phyloP scores from a whole-genome alignment of 2,888 invertebrate species.

The Aricia artaxerxes region DNA sequence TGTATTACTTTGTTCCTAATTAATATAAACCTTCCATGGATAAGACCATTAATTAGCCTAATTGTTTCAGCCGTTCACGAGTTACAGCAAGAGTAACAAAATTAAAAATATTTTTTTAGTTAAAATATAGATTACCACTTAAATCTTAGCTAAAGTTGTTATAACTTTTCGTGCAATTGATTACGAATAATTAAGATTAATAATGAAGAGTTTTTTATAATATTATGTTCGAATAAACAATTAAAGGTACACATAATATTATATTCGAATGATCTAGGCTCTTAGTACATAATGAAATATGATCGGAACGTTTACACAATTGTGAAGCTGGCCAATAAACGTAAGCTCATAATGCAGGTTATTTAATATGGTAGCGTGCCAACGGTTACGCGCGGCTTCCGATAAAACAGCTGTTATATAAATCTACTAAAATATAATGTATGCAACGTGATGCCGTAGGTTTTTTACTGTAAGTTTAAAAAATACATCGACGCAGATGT shows the following conservation, averaged over 20 bases:
- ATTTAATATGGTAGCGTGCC: slow-evolving; percentile 56
- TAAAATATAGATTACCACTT: too few species aligned
- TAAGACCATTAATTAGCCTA: too few species aligned
- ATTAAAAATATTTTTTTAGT: too few species aligned
- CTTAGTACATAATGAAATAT: slow-evolving; percentile 39
- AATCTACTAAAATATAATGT: neutral
- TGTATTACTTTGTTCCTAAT: too few species aligned
- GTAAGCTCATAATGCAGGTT: slow-evolving; percentile 46
- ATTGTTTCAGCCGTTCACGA: too few species aligned
- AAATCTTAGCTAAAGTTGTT: neutral
- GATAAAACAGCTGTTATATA: slow-evolving; percentile 54
- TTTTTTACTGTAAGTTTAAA: slow-evolving; percentile 4
- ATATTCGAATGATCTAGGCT: slow-evolving; percentile 16
- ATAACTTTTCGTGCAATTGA: neutral
- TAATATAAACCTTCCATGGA: too few species aligned
- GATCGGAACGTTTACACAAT: slow-evolving; percentile 42
- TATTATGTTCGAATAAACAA: neutral
- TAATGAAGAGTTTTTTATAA: too few species aligned
- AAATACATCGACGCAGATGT: neutral
- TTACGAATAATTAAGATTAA: neutral
- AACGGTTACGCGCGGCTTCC: slow-evolving; percentile 55
- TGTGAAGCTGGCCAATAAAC: slow-evolving; percentile 49
- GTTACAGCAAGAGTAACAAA: too few species aligned
- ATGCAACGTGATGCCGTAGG: neutral
- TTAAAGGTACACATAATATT: neutral